Evolutionary conservation across 2,888 invertebrate species (phyloP), one percentile per base, ranked within the genome.

Genomic region (Drosophila vallismaia): DNA sequence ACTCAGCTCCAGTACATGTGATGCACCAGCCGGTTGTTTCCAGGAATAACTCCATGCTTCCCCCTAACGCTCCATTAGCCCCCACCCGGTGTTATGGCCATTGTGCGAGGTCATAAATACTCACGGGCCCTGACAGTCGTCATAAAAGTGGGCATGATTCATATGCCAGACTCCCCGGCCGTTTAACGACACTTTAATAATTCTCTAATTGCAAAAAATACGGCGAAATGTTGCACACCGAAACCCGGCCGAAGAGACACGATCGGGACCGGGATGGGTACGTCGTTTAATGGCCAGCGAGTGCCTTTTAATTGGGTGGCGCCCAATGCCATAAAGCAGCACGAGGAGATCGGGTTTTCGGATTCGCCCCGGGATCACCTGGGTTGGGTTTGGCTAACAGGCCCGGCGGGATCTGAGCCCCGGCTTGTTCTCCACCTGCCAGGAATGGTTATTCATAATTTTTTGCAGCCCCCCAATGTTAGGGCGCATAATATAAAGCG

Each of bases 101-200:
- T 67, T 72, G 48, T 73, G 56, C 46, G 12, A 50, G 68, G 67
- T 33, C 75, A 75, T 84, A 84, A 82, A 81, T 81, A 84, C 79
- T 78, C 75, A 67, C 83, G 71, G 56, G 48, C 58, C 33, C 70
- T 75, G 74, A 71, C 79, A 75, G 73, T 51, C 71, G 68, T 76
- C 78, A 77, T 84, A 81, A 81, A 80, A 72, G 62, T 68, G 57
- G 42, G 64, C 74, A 80, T 81, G 84, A 81, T 78, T 81, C 81
- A 81, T 83, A 80, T 70, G 71, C 73, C 28, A 55, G 71, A 45
- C 52, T 57, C 71, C 69, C 53, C 73, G 46, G 69, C 74, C 60
- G 69, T 81, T 84, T 86, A 81, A 88, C 75, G 81, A 79, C 77
- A 86, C 79, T 87, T 88, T 87, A 89, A 86, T 89, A 89, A 87